Evolutionary conservation across 1,140 invertebrate species (phyloP), one percentile per base, ranked within the genome.

Genomic region (Nasonia vitripennis): DNA sequence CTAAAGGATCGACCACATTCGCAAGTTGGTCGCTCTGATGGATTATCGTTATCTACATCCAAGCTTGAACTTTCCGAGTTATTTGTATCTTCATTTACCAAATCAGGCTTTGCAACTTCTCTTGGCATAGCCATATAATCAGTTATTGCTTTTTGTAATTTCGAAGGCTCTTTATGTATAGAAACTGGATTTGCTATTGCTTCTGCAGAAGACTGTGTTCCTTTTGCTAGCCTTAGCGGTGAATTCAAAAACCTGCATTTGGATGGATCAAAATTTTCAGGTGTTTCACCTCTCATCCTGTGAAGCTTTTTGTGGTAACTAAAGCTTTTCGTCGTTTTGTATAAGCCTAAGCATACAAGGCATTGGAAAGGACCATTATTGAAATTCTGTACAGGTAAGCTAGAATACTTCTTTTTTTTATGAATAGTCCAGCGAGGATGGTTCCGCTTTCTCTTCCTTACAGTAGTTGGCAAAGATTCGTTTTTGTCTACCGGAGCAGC

Each of bases 1-100:
- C 92, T 89, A 83, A 93, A 93, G 0, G 85, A 86, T 41, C 91
- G 88, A 11, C 92, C 91, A 68, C 92, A 91, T 14, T 87, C 86
- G 75, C 92, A 93, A 37, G 75, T 77, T 41, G 85, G 81, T 70
- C n/a, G 45, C 85, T 80, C 75, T 11, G n/a, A 82, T 41, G 81
- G 68, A 84, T 37, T 80, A n/a, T 12, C 78, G 27, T 51, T 83
- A 31, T 81, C 78, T 20, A 41, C 10, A 74, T 81, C 83, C 51
- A 82, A 70, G 14, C 48, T 68, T 48, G 23, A 23, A 70, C 27
- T 31, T 11, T 67, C 23, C 10, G 41, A 75, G 20, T 51, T 79
- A 74, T 70, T 73, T 55, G 20, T 55, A 55, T 70, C 55, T 62
- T 78, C 74, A 71, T 73, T 79, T 79, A 55, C 11, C 70, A 11